A percentile compares a stretch with the other conserved stretches of the same genome.
Conservation (phyloP, 2,113 vertebrate species). For the Arenaria interpres region DNA sequence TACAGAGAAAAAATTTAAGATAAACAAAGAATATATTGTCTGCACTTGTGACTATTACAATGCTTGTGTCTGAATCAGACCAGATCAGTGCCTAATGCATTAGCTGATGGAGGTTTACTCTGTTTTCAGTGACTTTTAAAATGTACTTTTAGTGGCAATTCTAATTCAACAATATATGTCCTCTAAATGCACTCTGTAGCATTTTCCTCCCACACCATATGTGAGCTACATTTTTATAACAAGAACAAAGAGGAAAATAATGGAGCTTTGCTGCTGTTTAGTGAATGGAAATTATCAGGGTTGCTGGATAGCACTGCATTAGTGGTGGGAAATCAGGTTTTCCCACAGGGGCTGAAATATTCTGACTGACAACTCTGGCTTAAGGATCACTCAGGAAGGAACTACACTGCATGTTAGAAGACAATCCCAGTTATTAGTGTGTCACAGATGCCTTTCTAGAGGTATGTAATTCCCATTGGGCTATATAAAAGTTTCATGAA, state of each 20-base stretch:
- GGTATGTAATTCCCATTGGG: neutral
- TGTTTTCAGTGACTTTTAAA: conserved; percentile 35
- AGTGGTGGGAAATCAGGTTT: neutral
- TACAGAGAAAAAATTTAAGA: neutral
- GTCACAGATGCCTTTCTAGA: neutral
- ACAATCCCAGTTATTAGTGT: neutral
- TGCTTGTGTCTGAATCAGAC: neutral
- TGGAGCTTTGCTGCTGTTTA: conserved; percentile 3
- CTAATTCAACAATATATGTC: conserved; percentile 26
- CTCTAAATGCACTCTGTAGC: conserved; percentile 30
- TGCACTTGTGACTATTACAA: neutral
- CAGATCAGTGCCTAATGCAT: neutral
- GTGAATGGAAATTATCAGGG: conserved; percentile 35
- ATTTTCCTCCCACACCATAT: conserved; percentile 29
- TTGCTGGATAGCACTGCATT: neutral
- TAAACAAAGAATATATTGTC: neutral
- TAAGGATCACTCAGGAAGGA: conserved; percentile 8
- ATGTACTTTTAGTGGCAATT: neutral
- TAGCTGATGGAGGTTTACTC: neutral
- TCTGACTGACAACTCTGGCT: conserved; percentile 5
- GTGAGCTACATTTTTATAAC: conserved; percentile 46
- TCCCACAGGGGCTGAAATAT: neutral
- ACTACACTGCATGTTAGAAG: neutral
- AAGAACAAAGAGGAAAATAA: conserved; percentile 46
- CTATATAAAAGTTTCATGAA: neutral